Base-by-base conservation (phyloP, 2,888 invertebrate species). In the Agrotis exclamationis region DNA sequence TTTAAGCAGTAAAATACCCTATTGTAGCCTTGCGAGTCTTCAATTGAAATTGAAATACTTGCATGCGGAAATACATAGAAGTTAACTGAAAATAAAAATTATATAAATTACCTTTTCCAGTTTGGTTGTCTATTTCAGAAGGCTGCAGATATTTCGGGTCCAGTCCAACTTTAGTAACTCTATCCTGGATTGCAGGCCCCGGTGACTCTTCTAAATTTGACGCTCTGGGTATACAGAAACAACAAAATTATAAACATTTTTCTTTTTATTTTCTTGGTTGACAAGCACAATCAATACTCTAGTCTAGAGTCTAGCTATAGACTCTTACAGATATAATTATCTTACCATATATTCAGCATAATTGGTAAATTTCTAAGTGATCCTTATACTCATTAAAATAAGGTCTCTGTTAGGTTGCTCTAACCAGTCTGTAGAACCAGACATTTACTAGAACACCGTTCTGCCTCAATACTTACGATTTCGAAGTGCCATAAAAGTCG, bases 121-220 rank as follows among this genome's bases (percentile, higher is more conserved):
- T 79, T 72, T 83, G 85, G 67, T 89, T 90, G 18, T 91, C 92
- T 51, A 83, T 90, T 58, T 86, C 80, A 7, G 92, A 92, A 24
- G 96, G 96, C 77, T 91, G 90, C 54, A 96, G 87, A 87, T 96
- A 96, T 84, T 93, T 96, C 0, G 95, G 94, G 87, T 96, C 95
- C 63, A 96, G 81, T 33, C 94, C 95, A 56, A 87, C 79, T 88
- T 88, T 93, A 48, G 57, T 82, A 45, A 63, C 80, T 51, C 81
- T 88, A 24, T 86, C 87, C 70, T 85, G 80, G n/a, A 82, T 72
- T 65, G 86, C 88, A 39, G 87, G 88, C 39, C 89, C 88, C n/a
- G 94, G 91, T 70, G 93, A 94, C 24, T 94, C 93, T 79, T 95
- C 93, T 70, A 91, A 84, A 74, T 92, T 93, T 16, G 95, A 95